Conservation (phyloP, 2,888 invertebrate species). For the Dryadula phaetusa region DNA sequence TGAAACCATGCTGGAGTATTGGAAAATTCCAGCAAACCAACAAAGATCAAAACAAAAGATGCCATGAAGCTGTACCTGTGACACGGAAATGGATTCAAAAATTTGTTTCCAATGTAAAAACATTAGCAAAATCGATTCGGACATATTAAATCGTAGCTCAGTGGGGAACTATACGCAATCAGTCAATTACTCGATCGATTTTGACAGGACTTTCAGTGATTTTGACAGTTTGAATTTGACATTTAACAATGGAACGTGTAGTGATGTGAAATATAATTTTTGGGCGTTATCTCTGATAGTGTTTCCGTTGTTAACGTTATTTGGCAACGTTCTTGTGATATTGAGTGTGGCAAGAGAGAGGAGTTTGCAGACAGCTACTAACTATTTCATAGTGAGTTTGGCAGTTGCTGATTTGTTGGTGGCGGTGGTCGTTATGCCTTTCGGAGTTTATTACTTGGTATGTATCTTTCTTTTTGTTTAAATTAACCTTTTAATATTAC, state of each 20-base stretch:
- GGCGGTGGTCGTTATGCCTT: constrained; percentile 99
- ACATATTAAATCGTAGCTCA: constrained; percentile 24
- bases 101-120: constrained; percentile 59
- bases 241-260: constrained; percentile 68
- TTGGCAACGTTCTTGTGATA: constrained; percentile 98
- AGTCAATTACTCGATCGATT: constrained; percentile 48
- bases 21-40: constrained; percentile 19
- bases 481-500: neutral
- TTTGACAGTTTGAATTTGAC: constrained; percentile 64
- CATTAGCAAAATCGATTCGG: constrained; percentile 56
- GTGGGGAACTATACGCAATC: constrained; percentile 34
- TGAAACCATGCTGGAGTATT: constrained; percentile 1
- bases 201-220: constrained; percentile 57
- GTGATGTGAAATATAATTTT: constrained; percentile 87
- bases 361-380: constrained; percentile 97
- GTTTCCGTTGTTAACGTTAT: constrained; percentile 96
- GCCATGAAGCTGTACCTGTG: constrained; percentile 23
- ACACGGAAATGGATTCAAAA: constrained; percentile 43
- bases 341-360: constrained; percentile 96
- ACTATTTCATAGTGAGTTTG: constrained; percentile 99
- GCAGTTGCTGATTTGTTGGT: constrained; percentile 98
- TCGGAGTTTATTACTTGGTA: constrained; percentile 99
- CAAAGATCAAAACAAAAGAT: constrained; percentile 18
- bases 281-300: constrained; percentile 95
- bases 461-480: constrained; percentile 74